Evolutionary conservation across 2,888 invertebrate species (phyloP).

Genomic region (Pollenia amentaria): DNA sequence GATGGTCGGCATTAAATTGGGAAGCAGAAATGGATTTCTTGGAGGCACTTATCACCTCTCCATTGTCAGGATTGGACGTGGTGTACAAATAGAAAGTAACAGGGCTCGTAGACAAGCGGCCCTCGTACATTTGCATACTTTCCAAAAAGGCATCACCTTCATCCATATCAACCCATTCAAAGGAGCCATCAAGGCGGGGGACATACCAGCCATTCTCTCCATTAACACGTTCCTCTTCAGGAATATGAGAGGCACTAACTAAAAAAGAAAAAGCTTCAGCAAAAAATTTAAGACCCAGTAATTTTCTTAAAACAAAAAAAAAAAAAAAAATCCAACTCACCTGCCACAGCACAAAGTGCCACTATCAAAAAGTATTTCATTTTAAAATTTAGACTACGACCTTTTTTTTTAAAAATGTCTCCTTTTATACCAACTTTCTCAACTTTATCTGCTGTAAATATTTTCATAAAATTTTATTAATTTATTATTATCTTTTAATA

Average conservation of each 20-base stretch:
- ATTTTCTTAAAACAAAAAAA: too few relatives aligned
- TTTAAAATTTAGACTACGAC: conserved; percentile 8
- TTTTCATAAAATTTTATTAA: too few relatives aligned
- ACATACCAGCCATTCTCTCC: conserved; percentile 76
- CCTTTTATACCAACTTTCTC: conserved; percentile 21
- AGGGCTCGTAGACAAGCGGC: conserved; percentile 56
- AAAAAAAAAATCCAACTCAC: background rate
- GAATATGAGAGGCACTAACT: conserved; percentile 28
- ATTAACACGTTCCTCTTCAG: conserved; percentile 65
- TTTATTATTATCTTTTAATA: too few relatives aligned
- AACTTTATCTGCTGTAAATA: too few relatives aligned
- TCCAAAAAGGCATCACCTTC: conserved; percentile 52
- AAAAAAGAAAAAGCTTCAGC: background rate
- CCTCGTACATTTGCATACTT: conserved; percentile 26
- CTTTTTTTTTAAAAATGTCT: background rate
- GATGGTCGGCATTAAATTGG: conserved; percentile 74
- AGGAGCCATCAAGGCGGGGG: conserved; percentile 69
- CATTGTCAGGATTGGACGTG: conserved; percentile 76
- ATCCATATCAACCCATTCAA: conserved; percentile 67
- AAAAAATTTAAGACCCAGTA: background rate
- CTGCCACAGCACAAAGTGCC: conserved; percentile 31
- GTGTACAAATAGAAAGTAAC: conserved; percentile 79
- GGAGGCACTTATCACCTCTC: conserved; percentile 75
- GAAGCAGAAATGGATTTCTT: conserved; percentile 70
- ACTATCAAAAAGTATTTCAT: conserved; percentile 49